phyloP scores from a whole-genome alignment of 1,140 invertebrate genomes.

The Himalopsyche phryganea region DNA sequence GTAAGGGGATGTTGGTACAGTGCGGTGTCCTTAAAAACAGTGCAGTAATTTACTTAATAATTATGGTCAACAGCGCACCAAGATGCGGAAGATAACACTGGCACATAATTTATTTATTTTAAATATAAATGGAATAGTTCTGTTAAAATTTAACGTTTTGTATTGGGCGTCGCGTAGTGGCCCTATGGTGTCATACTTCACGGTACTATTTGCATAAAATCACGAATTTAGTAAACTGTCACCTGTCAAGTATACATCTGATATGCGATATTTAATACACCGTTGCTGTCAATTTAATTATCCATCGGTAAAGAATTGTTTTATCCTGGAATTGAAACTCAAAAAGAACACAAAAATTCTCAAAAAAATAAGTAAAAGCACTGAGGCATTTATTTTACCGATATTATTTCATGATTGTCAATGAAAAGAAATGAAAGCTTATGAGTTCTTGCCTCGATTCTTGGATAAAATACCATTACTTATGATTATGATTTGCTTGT shows the following conservation, averaged over 20 bases:
- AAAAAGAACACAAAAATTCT: constrained; percentile 23
- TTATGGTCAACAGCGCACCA: too few relatives aligned
- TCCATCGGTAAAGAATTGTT: neutral
- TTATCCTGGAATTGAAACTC: constrained; percentile 26
- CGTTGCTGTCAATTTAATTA: neutral
- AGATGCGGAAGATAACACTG: too few relatives aligned
- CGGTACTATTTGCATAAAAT: constrained; percentile 7
- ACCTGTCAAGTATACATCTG: constrained; percentile 19
- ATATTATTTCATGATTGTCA: constrained; percentile 13
- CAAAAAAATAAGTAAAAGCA: constrained; percentile 32
- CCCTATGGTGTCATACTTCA: constrained; percentile 28
- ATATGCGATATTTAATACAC: constrained; percentile 20
- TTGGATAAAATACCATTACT: constrained; percentile 20
- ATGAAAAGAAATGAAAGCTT: neutral
- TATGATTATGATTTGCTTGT: too few relatives aligned
- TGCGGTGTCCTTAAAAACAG: too few relatives aligned
- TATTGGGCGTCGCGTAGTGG: constrained; percentile 28
- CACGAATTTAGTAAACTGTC: constrained; percentile 13
- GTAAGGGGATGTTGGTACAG: too few relatives aligned
- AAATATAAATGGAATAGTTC: too few relatives aligned
- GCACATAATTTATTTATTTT: too few relatives aligned
- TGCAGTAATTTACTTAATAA: too few relatives aligned
- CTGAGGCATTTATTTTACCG: constrained; percentile 36
- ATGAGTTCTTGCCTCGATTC: constrained; percentile 25
- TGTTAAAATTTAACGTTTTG: neutral